Evolutionary conservation across 2,797 vertebrate species (phyloP), one percentile per base, ranked within the genome.

Genomic region (Myotis findleyi): DNA sequence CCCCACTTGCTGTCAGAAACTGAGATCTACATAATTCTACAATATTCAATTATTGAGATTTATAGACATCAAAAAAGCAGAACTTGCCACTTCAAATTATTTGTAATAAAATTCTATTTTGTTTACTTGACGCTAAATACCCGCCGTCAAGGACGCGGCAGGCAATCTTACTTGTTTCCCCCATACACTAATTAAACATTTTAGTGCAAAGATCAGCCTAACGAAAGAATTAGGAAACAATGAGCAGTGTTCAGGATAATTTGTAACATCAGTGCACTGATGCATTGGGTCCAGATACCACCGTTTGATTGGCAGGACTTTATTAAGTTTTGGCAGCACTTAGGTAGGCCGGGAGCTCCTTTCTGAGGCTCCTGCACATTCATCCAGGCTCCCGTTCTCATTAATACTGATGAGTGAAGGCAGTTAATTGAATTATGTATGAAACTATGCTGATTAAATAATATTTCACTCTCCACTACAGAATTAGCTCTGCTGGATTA

Each of bases 341-440:
- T 96, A 97, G 97, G 98, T 96, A 98, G 97, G 82, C 97, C 97
- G 97, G 97, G 98, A 98, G 98, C 92, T 97, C 95, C 97, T 98
- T 98, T 98, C 97, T 97, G 97, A 98, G 97, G 95, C 96, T 97
- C 89, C 94, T 96, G 96, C 97, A 96, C 98, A 98, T 98, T 98
- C 98, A 98, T 98, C 96, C 97, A 96, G 97, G 95, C 95, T 98
- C 97, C 92, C 92, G 86, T 97, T 98, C 98, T 98, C 89, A 92
- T 98, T 98, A 98, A 98, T 98, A 98, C 98, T 98, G 98, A 98
- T 97, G 98, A 98, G 95, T 97, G 97, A 98, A 98, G 97, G 97
- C 98, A 98, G 97, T 98, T 98, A 98, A 99, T 98, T 98, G 98
- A 99, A 98, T 98, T 98, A 98, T 98, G 98, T 98, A 98, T 98